These are phyloP conservation scores for Lasioglossum pauxillum DNA, from an alignment of 2,888 invertebrate species.

Conservation along the genomic window DNA sequence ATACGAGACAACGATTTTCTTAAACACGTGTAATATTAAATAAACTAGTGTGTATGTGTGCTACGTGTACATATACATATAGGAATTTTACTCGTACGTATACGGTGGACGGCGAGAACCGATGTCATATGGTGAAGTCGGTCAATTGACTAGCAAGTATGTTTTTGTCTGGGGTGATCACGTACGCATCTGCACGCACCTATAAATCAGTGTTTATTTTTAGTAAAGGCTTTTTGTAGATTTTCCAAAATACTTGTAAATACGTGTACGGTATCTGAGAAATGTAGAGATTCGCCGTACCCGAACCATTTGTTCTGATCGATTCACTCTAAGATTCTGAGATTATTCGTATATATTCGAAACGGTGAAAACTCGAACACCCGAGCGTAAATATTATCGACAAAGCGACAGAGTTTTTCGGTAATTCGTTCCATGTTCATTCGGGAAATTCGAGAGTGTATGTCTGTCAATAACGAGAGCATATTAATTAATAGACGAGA, in stretches of 20 bases:
- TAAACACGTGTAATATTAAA: slow-evolving; percentile 8
- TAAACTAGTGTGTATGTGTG: neutral
- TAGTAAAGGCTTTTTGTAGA: slow-evolving; percentile 66
- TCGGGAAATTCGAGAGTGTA: no score
- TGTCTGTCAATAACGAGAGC: no score
- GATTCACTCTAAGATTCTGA: neutral
- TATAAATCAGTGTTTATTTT: slow-evolving; percentile 79
- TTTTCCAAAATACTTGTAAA: slow-evolving; percentile 69
- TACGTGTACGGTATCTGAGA: slow-evolving; percentile 38
- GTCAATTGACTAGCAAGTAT: slow-evolving; percentile 75
- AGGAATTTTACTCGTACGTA: neutral
- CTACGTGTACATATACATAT: neutral
- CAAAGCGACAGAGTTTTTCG: no score
- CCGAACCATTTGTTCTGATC: neutral
- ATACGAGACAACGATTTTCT: neutral
- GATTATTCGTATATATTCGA: slow-evolving; percentile 12
- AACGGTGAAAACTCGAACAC: no score
- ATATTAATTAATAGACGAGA: no score
- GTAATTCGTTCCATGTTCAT: no score
- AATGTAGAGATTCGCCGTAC: slow-evolving; percentile 31
- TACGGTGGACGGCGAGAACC: neutral
- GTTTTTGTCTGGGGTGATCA: slow-evolving; percentile 75
- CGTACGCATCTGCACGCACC: slow-evolving; percentile 64
- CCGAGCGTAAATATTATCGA: no score
- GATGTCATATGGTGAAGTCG: slow-evolving; percentile 53